Evolutionary conservation across 2,888 invertebrate genomes (phyloP), one percentile per base, ranked within the genome.

Genomic region (Lamellibrachia columna): DNA sequence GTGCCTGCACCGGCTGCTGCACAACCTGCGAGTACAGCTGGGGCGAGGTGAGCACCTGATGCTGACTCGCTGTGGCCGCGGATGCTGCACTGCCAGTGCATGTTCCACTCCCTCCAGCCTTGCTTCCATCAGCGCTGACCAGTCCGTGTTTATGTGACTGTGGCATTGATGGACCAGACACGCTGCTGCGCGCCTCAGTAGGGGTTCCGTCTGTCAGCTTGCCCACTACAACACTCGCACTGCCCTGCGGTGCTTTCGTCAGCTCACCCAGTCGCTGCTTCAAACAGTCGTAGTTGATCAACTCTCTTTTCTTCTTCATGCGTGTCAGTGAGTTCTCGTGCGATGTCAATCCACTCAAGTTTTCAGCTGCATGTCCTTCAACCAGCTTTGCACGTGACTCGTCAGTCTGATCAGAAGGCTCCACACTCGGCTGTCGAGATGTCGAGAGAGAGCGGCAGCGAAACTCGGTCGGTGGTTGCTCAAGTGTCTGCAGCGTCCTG

Each of bases 181-280:
- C 75, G 22, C 75, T 75, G 22, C 75, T n/a, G 6, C 75, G 75
- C n/a, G 75, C 75, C 75, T 75, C 75, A 22, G 75, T 75, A 22
- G 75, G 75, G 6, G 22, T 15, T 75, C 75, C 75, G n/a, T 75
- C 75, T 75, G 75, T 75, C 22, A 75, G 75, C n/a, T 75, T 75
- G 75, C 75, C 75, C 11, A 90, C 52, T 58, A 53, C 53, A 90
- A 53, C 53, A 22, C 53, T 92, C 52, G 40, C 92, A 22, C 90
- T 90, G 92, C 53, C 91, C 90, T 92, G 55, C 53, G 52, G 75
- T 75, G 75, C 75, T n/a, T 92, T 92, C 22, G 91, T 93, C 90
- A 94, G 90, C 91, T 94, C 93, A 90, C 93, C 94, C n/a, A 94
- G 93, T 90, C 94, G 93, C 92, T 94, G 93, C 92, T 94, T 94